Conservation (phyloP, 1,140 invertebrate genomes). For the Pseudomyrmex cubaensis region DNA sequence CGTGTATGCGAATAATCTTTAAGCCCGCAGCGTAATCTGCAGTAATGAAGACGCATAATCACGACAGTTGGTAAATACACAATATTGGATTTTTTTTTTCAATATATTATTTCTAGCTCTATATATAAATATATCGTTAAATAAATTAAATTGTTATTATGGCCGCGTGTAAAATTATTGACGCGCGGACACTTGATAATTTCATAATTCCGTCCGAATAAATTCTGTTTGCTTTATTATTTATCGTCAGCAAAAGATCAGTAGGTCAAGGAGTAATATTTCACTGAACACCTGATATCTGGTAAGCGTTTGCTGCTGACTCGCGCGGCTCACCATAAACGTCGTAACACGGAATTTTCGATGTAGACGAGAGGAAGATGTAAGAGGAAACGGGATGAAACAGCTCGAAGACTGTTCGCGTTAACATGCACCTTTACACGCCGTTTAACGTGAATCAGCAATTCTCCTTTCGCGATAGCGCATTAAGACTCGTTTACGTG, state of each 20-base stretch:
- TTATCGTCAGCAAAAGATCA: conserved; percentile 19
- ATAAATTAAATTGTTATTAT: background rate
- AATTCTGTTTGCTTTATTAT: conserved; percentile 37
- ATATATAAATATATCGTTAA: background rate
- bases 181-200: conserved; percentile 3
- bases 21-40: conserved; percentile 5
- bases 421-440: conserved; percentile 24
- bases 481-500: conserved; percentile 13
- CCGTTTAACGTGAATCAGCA: conserved; percentile 46
- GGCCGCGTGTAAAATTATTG: conserved; percentile 1
- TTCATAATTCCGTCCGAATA: background rate
- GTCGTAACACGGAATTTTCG: conserved; percentile 40
- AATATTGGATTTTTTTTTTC: background rate
- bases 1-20: conserved; percentile 19
- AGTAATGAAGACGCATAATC: background rate
- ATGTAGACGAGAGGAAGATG: conserved; percentile 3
- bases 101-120: background rate
- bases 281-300: conserved; percentile 8
- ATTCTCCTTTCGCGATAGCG: conserved; percentile 20
- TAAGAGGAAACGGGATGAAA: background rate
- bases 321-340: conserved; percentile 10
- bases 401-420: conserved; percentile 1
- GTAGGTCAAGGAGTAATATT: conserved; percentile 32
- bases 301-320: conserved; percentile 2
- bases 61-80: background rate